phyloP scores from a whole-genome alignment of 2,888 invertebrate species.

The Schizotus pectinicornis region DNA sequence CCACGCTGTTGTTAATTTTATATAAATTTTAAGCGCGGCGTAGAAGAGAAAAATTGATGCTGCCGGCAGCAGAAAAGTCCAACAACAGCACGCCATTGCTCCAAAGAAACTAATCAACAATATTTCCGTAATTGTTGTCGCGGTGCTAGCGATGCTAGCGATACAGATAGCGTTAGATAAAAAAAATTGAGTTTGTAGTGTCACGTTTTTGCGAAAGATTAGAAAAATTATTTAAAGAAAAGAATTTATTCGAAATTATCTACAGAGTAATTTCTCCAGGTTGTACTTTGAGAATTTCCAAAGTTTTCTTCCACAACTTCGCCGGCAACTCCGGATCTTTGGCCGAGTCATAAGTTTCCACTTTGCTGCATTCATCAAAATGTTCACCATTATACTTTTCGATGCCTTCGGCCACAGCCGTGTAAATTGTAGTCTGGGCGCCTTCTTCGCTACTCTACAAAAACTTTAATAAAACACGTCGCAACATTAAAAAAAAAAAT shows the following conservation, averaged over 20 bases:
- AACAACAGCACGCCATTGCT: too few relatives aligned
- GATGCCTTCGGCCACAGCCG: constrained; percentile 42
- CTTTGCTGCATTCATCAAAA: constrained; percentile 42
- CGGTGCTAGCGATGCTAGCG: too few relatives aligned
- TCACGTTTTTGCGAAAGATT: too few relatives aligned
- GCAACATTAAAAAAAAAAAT: constrained; percentile 3
- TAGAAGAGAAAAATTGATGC: too few relatives aligned
- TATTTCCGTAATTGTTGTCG: too few relatives aligned
- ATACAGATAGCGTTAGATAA: too few relatives aligned
- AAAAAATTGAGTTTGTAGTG: too few relatives aligned
- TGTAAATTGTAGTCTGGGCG: constrained; percentile 44
- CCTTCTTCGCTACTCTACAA: constrained; percentile 30
- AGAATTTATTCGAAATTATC: too few relatives aligned
- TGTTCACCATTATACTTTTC: constrained; percentile 42
- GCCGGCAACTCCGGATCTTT: not conserved
- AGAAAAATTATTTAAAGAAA: too few relatives aligned
- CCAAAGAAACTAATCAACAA: too few relatives aligned
- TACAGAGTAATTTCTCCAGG: not conserved
- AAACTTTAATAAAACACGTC: constrained; percentile 6
- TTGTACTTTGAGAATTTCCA: constrained; percentile 8
- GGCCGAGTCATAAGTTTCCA: not conserved
- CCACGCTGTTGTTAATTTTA: not conserved
- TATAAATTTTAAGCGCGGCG: not conserved
- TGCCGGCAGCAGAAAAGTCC: too few relatives aligned
- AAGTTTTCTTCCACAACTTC: constrained; percentile 18